These are phyloP conservation scores for Catharus bicknelli DNA, from an alignment of 2,113 vertebrate genomes.

Conservation along the genomic window DNA sequence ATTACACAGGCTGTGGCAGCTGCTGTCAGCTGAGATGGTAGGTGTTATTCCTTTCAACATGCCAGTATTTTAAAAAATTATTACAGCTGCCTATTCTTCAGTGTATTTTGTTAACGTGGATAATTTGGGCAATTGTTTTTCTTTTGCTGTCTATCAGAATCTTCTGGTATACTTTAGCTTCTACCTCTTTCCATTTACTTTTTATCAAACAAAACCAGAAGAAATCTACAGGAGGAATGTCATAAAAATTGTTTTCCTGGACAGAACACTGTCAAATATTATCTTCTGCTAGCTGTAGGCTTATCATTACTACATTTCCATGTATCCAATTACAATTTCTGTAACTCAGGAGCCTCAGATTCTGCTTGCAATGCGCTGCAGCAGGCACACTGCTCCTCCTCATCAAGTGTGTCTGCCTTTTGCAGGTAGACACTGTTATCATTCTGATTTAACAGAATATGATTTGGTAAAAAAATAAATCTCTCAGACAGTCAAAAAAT, in stretches of 20 bases:
- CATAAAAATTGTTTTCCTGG: not conserved
- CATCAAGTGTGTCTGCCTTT: not conserved
- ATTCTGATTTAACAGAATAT: conserved; percentile 12
- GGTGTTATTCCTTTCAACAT: not conserved
- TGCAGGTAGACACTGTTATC: not conserved
- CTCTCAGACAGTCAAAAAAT: not conserved
- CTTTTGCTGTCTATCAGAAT: not conserved
- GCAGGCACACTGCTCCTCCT: not conserved
- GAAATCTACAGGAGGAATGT: not conserved
- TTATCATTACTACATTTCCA: conserved; percentile 32
- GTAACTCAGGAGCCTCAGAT: not conserved
- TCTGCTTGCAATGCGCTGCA: not conserved
- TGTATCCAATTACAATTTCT: conserved; percentile 1
- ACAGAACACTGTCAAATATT: not conserved
- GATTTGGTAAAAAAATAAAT: not conserved
- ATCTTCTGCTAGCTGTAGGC: not conserved
- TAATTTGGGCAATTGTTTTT: not conserved
- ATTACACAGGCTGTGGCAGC: not conserved
- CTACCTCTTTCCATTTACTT: not conserved
- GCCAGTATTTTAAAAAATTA: conserved; percentile 40
- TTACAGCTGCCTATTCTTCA: conserved; percentile 1
- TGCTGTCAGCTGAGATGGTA: not conserved
- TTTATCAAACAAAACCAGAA: not conserved
- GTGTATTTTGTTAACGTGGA: not conserved
- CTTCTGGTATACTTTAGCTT: not conserved